phyloP scores from a whole-genome alignment of 2,888 invertebrate species.

The Gari tellinella region DNA sequence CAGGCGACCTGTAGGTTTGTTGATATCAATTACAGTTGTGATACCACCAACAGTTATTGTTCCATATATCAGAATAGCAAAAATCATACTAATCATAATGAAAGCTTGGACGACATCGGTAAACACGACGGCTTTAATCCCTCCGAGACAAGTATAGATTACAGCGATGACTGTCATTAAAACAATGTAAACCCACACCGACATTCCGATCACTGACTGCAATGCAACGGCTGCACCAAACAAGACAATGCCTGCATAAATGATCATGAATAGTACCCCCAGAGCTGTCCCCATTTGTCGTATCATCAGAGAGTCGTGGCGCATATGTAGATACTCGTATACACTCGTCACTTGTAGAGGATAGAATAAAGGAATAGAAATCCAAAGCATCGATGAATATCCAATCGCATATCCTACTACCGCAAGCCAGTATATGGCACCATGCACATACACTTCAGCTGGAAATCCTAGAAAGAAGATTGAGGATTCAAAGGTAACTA shows the following conservation, averaged over 20 bases:
- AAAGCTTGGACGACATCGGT: slow-evolving; percentile 48
- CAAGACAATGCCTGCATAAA: slow-evolving; percentile 44
- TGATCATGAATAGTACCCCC: slow-evolving; percentile 22
- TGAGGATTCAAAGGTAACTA: slow-evolving; percentile 44
- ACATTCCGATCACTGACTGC: slow-evolving; percentile 32
- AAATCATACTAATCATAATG: slow-evolving; percentile 32
- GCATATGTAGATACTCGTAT: slow-evolving; percentile 38
- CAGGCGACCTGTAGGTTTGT: slow-evolving; percentile 33
- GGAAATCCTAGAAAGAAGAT: slow-evolving; percentile 42
- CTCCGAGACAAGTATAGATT: slow-evolving; percentile 39
- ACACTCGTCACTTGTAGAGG: slow-evolving; percentile 48
- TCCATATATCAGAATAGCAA: slow-evolving; percentile 43
- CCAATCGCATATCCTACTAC: slow-evolving; percentile 25
- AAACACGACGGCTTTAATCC: slow-evolving; percentile 44
- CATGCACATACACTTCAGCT: slow-evolving; percentile 41
- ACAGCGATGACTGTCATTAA: slow-evolving; percentile 32
- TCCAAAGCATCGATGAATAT: slow-evolving; percentile 32
- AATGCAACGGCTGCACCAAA: slow-evolving; percentile 42
- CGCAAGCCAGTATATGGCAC: slow-evolving; percentile 25
- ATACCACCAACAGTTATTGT: slow-evolving; percentile 38
- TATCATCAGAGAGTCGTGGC: too few species aligned
- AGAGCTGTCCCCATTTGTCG: slow-evolving; percentile 20
- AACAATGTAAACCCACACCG: slow-evolving; percentile 21
- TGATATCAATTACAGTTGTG: slow-evolving; percentile 27
- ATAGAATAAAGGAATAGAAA: slow-evolving; percentile 41